A percentile compares a stretch with the other conserved stretches of the same genome.
Conservation (phyloP, 2,888 invertebrate genomes). For the Watsonalla cultraria region DNA sequence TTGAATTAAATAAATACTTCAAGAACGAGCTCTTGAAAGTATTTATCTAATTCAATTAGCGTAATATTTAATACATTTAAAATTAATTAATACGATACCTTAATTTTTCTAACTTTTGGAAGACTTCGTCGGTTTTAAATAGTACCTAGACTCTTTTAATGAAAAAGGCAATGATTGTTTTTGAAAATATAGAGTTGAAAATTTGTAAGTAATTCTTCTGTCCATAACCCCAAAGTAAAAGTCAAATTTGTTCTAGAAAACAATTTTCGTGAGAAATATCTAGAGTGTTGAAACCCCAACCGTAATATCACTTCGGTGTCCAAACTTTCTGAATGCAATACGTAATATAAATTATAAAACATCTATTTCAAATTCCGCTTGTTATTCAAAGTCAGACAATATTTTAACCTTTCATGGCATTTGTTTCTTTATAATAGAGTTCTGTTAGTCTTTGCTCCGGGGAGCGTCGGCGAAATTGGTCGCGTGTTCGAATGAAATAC, state of each 20-base stretch:
- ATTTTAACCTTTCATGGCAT: constrained; percentile 49
- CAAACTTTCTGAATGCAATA: constrained; percentile 11
- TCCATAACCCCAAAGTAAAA: background rate
- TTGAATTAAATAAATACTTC: too few relatives aligned
- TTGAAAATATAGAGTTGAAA: too few relatives aligned
- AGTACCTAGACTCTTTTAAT: too few relatives aligned
- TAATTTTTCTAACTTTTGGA: too few relatives aligned
- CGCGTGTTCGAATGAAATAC: constrained; percentile 9
- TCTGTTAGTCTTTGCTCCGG: constrained; percentile 34
- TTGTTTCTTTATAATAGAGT: constrained; percentile 38
- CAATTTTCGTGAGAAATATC: background rate
- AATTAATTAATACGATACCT: too few relatives aligned
- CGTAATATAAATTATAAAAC: constrained; percentile 34
- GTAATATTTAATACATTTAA: too few relatives aligned
- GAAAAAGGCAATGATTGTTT: too few relatives aligned
- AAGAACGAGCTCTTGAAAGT: too few relatives aligned
- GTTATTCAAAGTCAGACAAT: constrained; percentile 51
- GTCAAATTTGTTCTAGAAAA: background rate
- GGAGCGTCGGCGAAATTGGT: constrained; percentile 24
- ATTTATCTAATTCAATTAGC: too few relatives aligned
- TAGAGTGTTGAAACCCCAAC: constrained; percentile 11
- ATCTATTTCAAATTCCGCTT: constrained; percentile 35
- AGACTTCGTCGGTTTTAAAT: too few relatives aligned
- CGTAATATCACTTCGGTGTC: constrained; percentile 7
- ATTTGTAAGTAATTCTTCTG: too few relatives aligned